Percentiles rank a stretch among this genome's conserved stretches.
Evolutionary conservation across 1,140 invertebrate species (phyloP).

Genomic region (Heterodera schachtii): DNA sequence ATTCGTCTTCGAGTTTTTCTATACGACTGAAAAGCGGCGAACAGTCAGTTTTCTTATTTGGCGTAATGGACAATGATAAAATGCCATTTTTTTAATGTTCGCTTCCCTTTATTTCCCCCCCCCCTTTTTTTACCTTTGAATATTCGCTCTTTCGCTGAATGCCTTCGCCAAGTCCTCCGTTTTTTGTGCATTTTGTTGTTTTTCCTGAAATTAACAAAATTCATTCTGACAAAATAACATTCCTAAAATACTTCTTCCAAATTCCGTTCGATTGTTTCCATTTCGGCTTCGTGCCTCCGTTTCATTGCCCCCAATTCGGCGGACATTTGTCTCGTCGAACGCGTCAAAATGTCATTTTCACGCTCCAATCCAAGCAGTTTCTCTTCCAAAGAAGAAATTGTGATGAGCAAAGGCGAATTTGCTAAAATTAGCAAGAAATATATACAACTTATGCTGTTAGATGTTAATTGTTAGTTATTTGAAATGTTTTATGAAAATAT

Average conservation of each 20-base stretch:
- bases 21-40: slow-evolving; percentile 13
- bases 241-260: slow-evolving; percentile 28
- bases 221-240: neutral
- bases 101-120: no score
- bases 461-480: no score
- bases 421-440: slow-evolving; percentile 23
- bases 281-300: slow-evolving; percentile 6
- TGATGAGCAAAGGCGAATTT: slow-evolving; percentile 33
- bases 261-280: neutral
- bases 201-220: neutral
- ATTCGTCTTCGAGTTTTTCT: slow-evolving; percentile 9
- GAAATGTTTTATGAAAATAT: no score
- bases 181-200: slow-evolving; percentile 11
- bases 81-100: neutral
- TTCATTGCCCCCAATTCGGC: neutral
- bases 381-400: slow-evolving; percentile 31
- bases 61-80: neutral
- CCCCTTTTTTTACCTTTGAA: slow-evolving; percentile 5
- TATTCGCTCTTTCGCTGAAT: neutral
- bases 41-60: neutral
- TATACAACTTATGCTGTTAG: no score
- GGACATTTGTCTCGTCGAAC: slow-evolving; percentile 9
- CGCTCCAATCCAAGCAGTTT: slow-evolving; percentile 31
- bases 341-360: slow-evolving; percentile 33
- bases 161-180: slow-evolving; percentile 5